A percentile compares a stretch with the other conserved stretches of the same genome.
phyloP scores from a whole-genome alignment of 1,140 invertebrate species.

The Plectus sambesii region DNA sequence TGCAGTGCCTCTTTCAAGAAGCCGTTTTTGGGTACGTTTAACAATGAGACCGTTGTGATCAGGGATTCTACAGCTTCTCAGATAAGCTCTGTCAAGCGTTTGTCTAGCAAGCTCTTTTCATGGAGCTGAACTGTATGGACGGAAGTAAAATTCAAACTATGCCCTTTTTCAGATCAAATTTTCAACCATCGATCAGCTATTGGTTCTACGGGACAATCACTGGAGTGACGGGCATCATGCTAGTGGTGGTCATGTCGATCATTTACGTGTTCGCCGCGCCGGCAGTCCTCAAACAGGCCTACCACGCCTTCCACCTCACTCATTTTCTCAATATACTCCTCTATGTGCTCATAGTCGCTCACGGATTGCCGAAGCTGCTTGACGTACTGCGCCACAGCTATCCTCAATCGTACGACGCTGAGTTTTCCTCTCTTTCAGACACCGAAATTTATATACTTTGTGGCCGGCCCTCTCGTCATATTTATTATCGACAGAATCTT shows the following conservation, averaged over 20 bases:
- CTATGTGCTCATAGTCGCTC: conserved; percentile 77
- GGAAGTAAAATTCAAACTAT: conserved; percentile 7
- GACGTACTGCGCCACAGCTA: conserved; percentile 54
- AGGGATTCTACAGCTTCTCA: no score
- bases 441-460: conserved; percentile 84
- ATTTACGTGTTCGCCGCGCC: conserved; percentile 96
- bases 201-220: conserved; percentile 46
- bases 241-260: conserved; percentile 73
- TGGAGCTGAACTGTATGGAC: no score
- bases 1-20: conserved; percentile 85
- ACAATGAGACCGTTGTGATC: neutral
- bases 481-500: conserved; percentile 46
- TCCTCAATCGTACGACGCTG: conserved; percentile 3
- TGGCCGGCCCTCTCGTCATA: conserved; percentile 70
- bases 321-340: conserved; percentile 81
- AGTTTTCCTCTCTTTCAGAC: conserved; percentile 48
- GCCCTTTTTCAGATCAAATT: conserved; percentile 36
- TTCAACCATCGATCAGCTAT: conserved; percentile 43
- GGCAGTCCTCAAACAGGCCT: conserved; percentile 77
- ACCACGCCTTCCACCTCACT: conserved; percentile 93
- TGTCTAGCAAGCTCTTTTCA: no score
- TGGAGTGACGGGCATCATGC: conserved; percentile 82
- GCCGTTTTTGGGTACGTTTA: conserved; percentile 68
- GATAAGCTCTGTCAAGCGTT: no score
- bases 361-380: conserved; percentile 83